Base-by-base conservation (phyloP, 92 coral and sea anemone species). In the Heliopora coerulea region DNA sequence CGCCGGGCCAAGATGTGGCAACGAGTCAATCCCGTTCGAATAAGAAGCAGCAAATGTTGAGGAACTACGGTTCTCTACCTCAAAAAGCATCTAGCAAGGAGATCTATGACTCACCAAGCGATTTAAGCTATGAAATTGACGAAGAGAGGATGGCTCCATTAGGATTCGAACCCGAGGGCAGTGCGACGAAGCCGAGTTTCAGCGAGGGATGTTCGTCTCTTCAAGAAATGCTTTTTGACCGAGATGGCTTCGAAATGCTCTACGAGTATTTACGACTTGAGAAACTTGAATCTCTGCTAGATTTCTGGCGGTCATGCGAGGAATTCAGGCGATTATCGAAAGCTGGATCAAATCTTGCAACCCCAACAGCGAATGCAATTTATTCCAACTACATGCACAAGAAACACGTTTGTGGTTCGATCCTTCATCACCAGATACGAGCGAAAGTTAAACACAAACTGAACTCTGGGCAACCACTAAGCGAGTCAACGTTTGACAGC, bases 151-250 rank as follows among this genome's bases (percentile, higher is more conserved):
- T 90, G 15, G 99, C 96, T 27, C 99, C 95, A 26, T 84, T 90
- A 6, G 99, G 99, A 15, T 95, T 90, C 81, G 99, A 95, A 72
- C 99, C 99, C 30, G 99, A 95, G 81, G 99, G 99, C 14, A 85
- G 89, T 78, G 99, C 90, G 40, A 85, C 96, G 1, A 84, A 87
- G 58, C 96, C 96, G 63, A 86, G 84, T 19, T 85, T 74, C 63
- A 83, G 85, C 50, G 99, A 95, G 83, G 85, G 91, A 56, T 86
- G 88, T 84, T 84, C 88, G 56, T 65, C 85, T 66, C 85, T 95
- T 63, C 49, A 77, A 58, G 91, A 86, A 68, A 73, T 84, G 86
- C 75, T 95, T 78, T 83, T 63, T 63, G 91, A 90, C 74, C 75
- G 86, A 35, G 83, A 88, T 19, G 96, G 95, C 35, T 81, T 63